Conservation (phyloP, 2,113 vertebrate genomes). For the Felis catus region F.catus_Fca126_mat1.0 CM031417.1:77473001-77473500, state of each 20-base stretch:
- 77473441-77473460: conserved; percentile 29
- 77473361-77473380: conserved; percentile 45
- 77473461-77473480: conserved; percentile 53
- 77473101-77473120: neutral
- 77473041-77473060: neutral
- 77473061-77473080: neutral
- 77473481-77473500: neutral
- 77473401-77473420: neutral
- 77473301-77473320: neutral
- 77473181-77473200: conserved; percentile 7
- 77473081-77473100: neutral
- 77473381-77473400: neutral
- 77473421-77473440: neutral
- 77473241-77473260: conserved; percentile 50
- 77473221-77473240: conserved; percentile 50
- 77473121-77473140: neutral
- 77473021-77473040: neutral
- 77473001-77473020: neutral
- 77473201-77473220: conserved; percentile 18
- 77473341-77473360: conserved; percentile 1
- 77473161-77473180: neutral
- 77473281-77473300: neutral
- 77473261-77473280: conserved; percentile 31
- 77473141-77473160: neutral
- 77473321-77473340: conserved; percentile 39